Evolutionary conservation across 2,797 vertebrate species (phyloP).

Genomic region (Dendrocincla fuliginosa): DNA sequence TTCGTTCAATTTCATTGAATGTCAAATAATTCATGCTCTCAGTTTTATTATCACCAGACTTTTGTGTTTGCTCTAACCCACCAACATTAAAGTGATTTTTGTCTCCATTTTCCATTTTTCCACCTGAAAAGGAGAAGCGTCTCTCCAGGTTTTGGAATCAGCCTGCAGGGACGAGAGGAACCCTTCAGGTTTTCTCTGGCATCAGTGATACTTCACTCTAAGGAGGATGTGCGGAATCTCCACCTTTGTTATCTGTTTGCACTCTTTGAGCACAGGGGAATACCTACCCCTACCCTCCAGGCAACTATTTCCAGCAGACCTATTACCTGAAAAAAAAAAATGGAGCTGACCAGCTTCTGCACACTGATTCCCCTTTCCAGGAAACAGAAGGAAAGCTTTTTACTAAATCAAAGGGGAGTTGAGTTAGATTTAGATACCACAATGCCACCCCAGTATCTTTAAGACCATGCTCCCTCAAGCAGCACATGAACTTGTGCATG

Average conservation of each 20-base stretch:
- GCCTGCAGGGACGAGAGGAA: not conserved
- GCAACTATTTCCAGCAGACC: not conserved
- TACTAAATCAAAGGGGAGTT: not conserved
- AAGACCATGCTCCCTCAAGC: not conserved
- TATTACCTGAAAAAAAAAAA: not conserved
- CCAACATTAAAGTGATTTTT: not conserved
- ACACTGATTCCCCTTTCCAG: not conserved
- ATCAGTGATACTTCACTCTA: not conserved
- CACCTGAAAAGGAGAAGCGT: not conserved
- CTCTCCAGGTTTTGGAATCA: not conserved
- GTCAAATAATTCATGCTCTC: not conserved
- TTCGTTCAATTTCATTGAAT: not conserved
- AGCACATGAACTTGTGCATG: not conserved
- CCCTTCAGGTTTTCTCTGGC: not conserved
- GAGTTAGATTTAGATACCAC: not conserved
- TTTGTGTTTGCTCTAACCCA: not conserved
- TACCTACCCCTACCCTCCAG: not conserved
- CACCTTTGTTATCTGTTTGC: not conserved
- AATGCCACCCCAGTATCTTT: not conserved
- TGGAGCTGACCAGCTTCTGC: not conserved
- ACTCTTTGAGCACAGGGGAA: not conserved
- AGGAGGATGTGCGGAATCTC: not conserved
- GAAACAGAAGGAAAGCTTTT: not conserved
- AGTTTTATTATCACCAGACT: not conserved
- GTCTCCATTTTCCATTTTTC: not conserved